Evolutionary conservation across 37 sponge, comb jelly and placozoan species (phyloP).

Genomic region (Chondrilla cf. caribensis): DNA sequence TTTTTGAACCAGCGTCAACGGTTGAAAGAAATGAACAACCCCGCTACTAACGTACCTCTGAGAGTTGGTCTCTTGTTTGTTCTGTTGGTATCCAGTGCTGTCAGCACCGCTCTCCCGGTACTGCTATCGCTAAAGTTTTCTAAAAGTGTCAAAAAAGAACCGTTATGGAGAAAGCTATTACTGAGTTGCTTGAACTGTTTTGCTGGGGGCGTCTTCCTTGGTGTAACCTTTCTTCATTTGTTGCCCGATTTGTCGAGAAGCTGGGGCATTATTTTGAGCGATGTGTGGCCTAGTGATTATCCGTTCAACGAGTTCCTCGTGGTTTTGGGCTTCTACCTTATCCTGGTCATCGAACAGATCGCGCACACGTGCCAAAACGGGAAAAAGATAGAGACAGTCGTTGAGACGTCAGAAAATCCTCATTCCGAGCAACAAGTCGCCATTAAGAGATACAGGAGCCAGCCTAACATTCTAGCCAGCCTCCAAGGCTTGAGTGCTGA

Average conservation of each 20-base stretch:
- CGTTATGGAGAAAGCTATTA: background rate
- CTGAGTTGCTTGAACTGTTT: slow-evolving; percentile 17
- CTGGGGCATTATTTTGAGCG: background rate
- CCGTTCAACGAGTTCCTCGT: slow-evolving; percentile 21
- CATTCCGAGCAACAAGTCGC: background rate
- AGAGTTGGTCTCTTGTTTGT: slow-evolving; percentile 8
- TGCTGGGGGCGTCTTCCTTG: slow-evolving; percentile 43
- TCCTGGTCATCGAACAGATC: slow-evolving; percentile 29
- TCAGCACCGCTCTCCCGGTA: background rate
- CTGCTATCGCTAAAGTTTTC: background rate
- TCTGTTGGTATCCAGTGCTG: background rate
- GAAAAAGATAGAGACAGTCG: background rate
- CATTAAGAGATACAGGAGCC: too few species aligned
- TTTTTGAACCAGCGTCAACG: too few species aligned
- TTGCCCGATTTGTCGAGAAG: slow-evolving; percentile 16
- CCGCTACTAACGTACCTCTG: background rate
- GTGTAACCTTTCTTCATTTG: slow-evolving; percentile 21
- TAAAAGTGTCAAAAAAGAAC: background rate
- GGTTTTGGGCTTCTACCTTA: slow-evolving; percentile 19
- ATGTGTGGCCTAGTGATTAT: background rate
- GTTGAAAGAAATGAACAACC: too few species aligned
- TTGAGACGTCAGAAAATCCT: background rate
- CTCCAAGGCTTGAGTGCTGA: background rate
- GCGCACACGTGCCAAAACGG: background rate
- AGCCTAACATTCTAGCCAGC: slow-evolving; percentile 14